Evolutionary conservation across 30 jellyfish, hydroid and myxozoan genomes (phyloP), one percentile per base, ranked within the genome.

Genomic region (Catostylus mosaicus): DNA sequence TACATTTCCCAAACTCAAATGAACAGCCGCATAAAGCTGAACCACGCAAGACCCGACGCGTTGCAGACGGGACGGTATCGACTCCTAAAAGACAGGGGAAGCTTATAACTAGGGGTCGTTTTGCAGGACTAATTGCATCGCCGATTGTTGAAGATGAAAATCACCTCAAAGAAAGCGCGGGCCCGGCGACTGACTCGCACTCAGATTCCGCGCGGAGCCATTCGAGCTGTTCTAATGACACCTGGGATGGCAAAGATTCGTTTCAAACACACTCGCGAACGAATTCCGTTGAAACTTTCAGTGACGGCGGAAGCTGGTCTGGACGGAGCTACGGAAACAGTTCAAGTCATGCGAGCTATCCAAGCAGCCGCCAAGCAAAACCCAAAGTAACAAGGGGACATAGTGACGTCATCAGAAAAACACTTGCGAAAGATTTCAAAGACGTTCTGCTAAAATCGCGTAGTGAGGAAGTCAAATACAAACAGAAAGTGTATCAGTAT

Each of bases 271-370:
- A 81, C 74, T 81, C 91, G 35, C 51, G 91, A n/a, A 81, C 91
- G 69, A 67, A 73, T 43, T 81, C 91, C 4, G 85, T 59, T n/a
- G 91, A 81, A 6, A 81, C 91, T 19, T 70, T 36, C 68, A 81
- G 91, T 30, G 91, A 81, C 30, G 84, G 91, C 11, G 91, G 91
- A 1, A 81, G 91, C 81, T 81, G 91, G 91, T 81, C 91, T 2
- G 83, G 90, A 38, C 63, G 48, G n/a, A 75, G 87, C 45, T 75
- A 40, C 36, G 87, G 87, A 32, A 59, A 75, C 77, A 54, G 87
- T 45, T 75, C 87, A 26, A 38, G 67, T 24, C 73, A 40, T 1
- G 30, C 56, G 0, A 45, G 82, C 66, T 48, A 70, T 43, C 3
- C 66, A 2, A 52, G 45, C 66, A 24, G 67, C 31, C 75, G 46